These are phyloP conservation scores for Trochalopteron elliotii DNA, from an alignment of 2,113 vertebrate genomes.

Conservation along the genomic window DNA sequence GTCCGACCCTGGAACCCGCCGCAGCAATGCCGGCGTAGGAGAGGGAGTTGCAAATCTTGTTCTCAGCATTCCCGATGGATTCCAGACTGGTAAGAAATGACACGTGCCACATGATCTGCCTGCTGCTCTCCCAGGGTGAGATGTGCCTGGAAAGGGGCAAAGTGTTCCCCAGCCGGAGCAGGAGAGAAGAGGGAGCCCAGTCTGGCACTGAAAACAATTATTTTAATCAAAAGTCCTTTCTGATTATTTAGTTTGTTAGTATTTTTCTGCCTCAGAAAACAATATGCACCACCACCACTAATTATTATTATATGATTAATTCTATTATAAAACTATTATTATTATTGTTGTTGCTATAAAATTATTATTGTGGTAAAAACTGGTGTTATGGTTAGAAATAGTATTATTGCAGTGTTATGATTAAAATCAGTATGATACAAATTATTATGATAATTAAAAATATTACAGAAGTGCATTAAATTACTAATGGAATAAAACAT, in stretches of 20 bases:
- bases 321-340: neutral
- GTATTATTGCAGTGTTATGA: too few species aligned
- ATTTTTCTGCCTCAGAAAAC: neutral
- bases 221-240: neutral
- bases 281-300: neutral
- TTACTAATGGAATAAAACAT: neutral
- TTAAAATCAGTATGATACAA: neutral
- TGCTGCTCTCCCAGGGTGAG: neutral
- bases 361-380: neutral
- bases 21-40: neutral
- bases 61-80: neutral
- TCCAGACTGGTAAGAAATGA: neutral
- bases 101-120: neutral
- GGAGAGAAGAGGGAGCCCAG: accelerated
- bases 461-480: neutral
- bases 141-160: neutral
- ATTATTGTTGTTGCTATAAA: neutral
- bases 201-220: too few species aligned
- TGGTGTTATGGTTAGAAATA: neutral
- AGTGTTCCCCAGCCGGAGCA: accelerated
- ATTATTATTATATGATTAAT: neutral
- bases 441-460: neutral
- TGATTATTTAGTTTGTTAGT: neutral
- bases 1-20: neutral
- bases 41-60: neutral